Base-by-base conservation (phyloP, 2,113 vertebrate species). In the Thunnus maccoyii region DNA sequence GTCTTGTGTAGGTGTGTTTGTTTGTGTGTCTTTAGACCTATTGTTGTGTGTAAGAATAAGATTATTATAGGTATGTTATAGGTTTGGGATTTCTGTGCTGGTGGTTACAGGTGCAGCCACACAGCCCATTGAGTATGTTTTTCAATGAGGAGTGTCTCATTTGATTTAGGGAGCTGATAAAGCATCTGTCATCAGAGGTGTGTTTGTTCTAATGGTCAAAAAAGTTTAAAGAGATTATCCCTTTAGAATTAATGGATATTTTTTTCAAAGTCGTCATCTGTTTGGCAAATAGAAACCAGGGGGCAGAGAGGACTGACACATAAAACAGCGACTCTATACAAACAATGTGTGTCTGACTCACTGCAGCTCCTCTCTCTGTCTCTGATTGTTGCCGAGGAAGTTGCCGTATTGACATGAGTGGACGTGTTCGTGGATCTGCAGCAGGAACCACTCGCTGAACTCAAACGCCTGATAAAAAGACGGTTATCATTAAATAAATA, bases 351-450 rank as follows among this genome's bases (percentile, higher is more conserved):
- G 17, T 17, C 25, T 11, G 18, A 86, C 96, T 97, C 94, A 99
- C 98, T 96, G 97, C 27, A 99, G 90, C 10, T 98, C 97, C 86
- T 99, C 98, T 91, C 98, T 94, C 88, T 98, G 97, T 77, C 97
- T 97, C 84, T 99, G 96, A 88, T 96, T 97, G 88, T 99, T 99
- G 76, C 97, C 97, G 63, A 99, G 95, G 90, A 99, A 99, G 92
- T 99, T 99, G 87, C 98, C 98, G 67, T 99, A 99, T 72, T 99
- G 98, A 90, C 98, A 99, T 0, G 98, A 99, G 90, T 99, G 97
- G 72, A 99, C 95, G 0, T 99, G 98, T 77, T 99, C 98, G 2
- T 99, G 98, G 88, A 99, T 98, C 95, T 99, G 97, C 92, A 99
- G 97, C 71, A 99, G 97, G 94, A 99, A 99, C 79, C 96, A 97